Evolutionary conservation across 2,888 invertebrate species (phyloP), one percentile per base, ranked within the genome.

Genomic region (Hypolimnas misippus): DNA sequence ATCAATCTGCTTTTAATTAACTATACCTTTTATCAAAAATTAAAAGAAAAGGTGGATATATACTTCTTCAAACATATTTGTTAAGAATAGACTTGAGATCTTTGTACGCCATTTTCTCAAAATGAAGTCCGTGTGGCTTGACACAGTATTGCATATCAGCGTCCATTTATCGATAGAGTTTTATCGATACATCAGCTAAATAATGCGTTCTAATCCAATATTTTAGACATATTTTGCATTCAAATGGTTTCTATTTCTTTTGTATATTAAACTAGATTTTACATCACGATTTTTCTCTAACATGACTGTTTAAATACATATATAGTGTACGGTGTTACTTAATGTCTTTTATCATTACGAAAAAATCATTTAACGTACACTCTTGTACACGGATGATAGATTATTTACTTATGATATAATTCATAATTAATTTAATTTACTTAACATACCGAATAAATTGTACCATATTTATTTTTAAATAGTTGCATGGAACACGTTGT

Each of bases 331-430:
- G 70, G 73, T 84, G 82, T 66, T 67, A 73, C 85, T 86, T 87
- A 76, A 72, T 82, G 76, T 81, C 72, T 83, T 88, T 89, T 87
- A 10, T 57, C 8, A 12, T 46, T 21, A 21, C 5, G 4, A 70
- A 71, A 87, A 87, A 83, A 75, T 72, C 78, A 81, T 73, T 74
- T 70, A 70, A 82, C 83, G 84, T 78, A 69, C 79, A 80, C 62
- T 21, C 80, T 67, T 65, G 77, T 86, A 84, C 83, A 65, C 38
- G 46, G 40, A 38, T 14, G 29, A 49, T 55, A 35, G 49, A 21
- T 55, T 35, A 52, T 54, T 35, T 29, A 54, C 10, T 25, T 35
- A 17, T 38, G 19, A 56, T 38, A 16, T 31, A 14, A 21, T 40
- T 17, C 35, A n/a, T 38, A 38, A 38, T 17, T 35, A n/a, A 57